phyloP scores from a whole-genome alignment of 2,888 invertebrate genomes.

The Erynnis tages region DNA sequence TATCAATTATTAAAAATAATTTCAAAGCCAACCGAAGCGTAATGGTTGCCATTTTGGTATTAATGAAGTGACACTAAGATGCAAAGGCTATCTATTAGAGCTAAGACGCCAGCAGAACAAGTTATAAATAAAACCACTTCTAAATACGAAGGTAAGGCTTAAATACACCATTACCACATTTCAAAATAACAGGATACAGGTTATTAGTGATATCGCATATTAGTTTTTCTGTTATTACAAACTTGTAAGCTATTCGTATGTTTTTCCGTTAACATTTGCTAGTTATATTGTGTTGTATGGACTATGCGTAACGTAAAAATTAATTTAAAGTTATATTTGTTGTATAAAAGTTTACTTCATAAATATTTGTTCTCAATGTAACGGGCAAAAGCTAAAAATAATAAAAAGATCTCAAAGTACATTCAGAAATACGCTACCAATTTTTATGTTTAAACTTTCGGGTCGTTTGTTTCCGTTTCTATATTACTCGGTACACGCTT shows the following conservation, averaged over 20 bases:
- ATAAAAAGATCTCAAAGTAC: too few relatives aligned
- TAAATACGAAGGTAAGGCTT: slow-evolving; percentile 9
- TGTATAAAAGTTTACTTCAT: too few relatives aligned
- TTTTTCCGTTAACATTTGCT: background rate
- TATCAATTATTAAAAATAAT: too few relatives aligned
- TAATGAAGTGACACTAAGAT: background rate
- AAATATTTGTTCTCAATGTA: too few relatives aligned
- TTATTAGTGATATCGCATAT: slow-evolving; percentile 3
- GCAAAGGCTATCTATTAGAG: background rate
- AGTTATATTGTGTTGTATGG: background rate
- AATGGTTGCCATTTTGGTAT: background rate
- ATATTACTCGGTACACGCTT: background rate
- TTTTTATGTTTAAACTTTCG: background rate
- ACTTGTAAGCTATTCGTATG: background rate
- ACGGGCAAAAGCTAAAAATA: too few relatives aligned
- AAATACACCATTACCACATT: slow-evolving; percentile 16
- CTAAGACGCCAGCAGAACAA: slow-evolving; percentile 14
- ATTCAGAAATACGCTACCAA: background rate
- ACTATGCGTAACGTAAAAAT: too few relatives aligned
- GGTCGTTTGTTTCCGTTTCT: background rate
- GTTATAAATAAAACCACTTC: slow-evolving; percentile 9
- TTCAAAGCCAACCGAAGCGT: too few relatives aligned
- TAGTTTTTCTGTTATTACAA: background rate
- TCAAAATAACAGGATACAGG: slow-evolving; percentile 19
- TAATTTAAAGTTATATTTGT: too few relatives aligned